Evolutionary conservation across 2,888 invertebrate species (phyloP), one percentile per base, ranked within the genome.

Genomic region (Gisinianus flammeolus): DNA sequence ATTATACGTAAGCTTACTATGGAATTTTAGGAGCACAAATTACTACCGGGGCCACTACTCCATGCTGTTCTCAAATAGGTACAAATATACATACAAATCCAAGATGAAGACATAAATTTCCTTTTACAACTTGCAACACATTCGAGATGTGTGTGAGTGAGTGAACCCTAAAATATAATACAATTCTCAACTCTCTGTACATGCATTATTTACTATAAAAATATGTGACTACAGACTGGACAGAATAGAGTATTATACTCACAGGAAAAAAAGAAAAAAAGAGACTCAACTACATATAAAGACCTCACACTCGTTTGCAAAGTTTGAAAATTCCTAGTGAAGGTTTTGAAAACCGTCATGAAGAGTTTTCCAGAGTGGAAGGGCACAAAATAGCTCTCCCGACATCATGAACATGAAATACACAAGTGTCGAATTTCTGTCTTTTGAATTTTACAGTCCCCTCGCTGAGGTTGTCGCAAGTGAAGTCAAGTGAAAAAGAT

Each of bases 401-500:
- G 58, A 30, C 64, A n/a, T n/a, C n/a, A n/a, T n/a, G n/a, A n/a
- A n/a, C n/a, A 64, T 64, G 73, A 33, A 74, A 52, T 44, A 44
- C 71, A 56, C 64, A 64, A 74, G 73, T 74, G 64, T 74, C 73
- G 58, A 35, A 74, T 74, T 74, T 74, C 73, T 54, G 28, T 71
- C 71, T 56, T 58, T 33, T 28, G 44, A 74, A 26, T 62, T 35
- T 64, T 64, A 64, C 64, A 74, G 73, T 62, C 54, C 71, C 56
- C 71, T n/a, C 56, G 35, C 69, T 28, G 30, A 70, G 71, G 64
- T 64, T 74, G 73, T 62, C 73, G 73, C 64, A 74, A 74, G 71
- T 26, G 71, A 71, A 71, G 58, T 74, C 73, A 74, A 74, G 64
- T 74, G 64, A 64, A 64, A 44, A 74, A 64, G 73, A 74, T 74